A percentile compares a stretch with the other conserved stretches of the same genome.
Evolutionary conservation across 2,888 invertebrate species (phyloP).

Genomic region (Xylophagus ater): DNA sequence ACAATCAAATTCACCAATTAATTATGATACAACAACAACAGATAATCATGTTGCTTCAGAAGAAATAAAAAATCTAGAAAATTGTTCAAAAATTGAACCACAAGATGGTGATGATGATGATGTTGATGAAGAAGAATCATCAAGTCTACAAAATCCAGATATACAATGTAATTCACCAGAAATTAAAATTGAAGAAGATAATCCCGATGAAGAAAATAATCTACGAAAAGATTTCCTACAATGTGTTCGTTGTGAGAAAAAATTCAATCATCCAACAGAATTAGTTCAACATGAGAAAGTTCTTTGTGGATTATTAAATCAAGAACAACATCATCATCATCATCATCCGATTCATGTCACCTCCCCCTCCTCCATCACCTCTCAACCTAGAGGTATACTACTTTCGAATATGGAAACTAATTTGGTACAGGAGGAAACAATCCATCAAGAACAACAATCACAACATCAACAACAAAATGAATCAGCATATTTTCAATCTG

Average conservation of each 20-base stretch:
- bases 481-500: conserved; percentile 32
- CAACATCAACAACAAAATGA: conserved; percentile 8
- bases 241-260: conserved; percentile 49
- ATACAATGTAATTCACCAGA: conserved; percentile 13
- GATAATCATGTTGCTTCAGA: conserved; percentile 58
- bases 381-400: too few species aligned
- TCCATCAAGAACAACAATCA: background rate
- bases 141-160: background rate
- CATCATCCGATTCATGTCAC: too few species aligned
- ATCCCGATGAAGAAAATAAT: conserved; percentile 10
- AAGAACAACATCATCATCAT: conserved; percentile 55
- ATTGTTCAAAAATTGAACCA: conserved; percentile 10
- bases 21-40: conserved; percentile 46
- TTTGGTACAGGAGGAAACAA: too few species aligned
- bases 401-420: too few species aligned
- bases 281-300: conserved; percentile 63
- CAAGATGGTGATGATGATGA: conserved; percentile 46
- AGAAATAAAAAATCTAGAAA: conserved; percentile 49
- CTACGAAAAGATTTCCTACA: conserved; percentile 28
- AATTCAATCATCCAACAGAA: conserved; percentile 48
- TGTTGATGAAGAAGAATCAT: conserved; percentile 32
- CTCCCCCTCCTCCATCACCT: too few species aligned
- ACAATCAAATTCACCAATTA: conserved; percentile 22
- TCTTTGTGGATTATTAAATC: conserved; percentile 41
- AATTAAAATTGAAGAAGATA: conserved; percentile 19